Evolutionary conservation across 2,888 invertebrate genomes (phyloP).

Genomic region (Phengaris arion): DNA sequence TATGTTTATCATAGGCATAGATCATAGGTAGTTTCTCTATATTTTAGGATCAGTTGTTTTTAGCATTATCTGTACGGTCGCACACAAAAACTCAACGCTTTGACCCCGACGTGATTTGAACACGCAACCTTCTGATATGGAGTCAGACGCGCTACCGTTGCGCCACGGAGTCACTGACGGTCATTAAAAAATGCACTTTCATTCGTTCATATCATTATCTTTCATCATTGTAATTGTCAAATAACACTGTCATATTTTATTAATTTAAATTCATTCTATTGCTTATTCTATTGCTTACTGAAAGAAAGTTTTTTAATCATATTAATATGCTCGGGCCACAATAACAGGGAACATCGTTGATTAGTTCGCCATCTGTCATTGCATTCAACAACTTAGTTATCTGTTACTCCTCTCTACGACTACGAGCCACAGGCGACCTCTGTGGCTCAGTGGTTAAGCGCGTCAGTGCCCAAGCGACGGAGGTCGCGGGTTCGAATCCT

Average conservation of each 20-base stretch:
- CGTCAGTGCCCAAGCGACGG: no score
- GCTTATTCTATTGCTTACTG: neutral
- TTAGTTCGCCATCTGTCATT: neutral
- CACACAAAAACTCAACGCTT: slow-evolving; percentile 34
- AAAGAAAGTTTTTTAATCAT: neutral
- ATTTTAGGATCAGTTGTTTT: no score
- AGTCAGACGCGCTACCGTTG: slow-evolving; percentile 99
- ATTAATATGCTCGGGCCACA: no score
- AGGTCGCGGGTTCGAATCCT: no score
- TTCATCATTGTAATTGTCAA: no score
- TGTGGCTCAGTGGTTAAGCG: no score
- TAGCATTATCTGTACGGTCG: no score
- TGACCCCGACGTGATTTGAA: slow-evolving; percentile 98
- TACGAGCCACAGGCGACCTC: no score
- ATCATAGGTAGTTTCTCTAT: no score
- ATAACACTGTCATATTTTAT: no score
- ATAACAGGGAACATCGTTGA: neutral
- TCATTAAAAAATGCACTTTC: neutral
- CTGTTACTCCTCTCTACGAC: neutral
- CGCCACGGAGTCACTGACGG: slow-evolving; percentile 88
- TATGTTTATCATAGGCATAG: no score
- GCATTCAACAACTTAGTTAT: neutral
- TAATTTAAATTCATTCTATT: neutral
- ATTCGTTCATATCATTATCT: neutral
- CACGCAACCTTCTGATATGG: slow-evolving; percentile 99